Evolutionary conservation across 1,140 invertebrate genomes (phyloP), one percentile per base, ranked within the genome.

Genomic region (Cheumatopsyche charites): DNA sequence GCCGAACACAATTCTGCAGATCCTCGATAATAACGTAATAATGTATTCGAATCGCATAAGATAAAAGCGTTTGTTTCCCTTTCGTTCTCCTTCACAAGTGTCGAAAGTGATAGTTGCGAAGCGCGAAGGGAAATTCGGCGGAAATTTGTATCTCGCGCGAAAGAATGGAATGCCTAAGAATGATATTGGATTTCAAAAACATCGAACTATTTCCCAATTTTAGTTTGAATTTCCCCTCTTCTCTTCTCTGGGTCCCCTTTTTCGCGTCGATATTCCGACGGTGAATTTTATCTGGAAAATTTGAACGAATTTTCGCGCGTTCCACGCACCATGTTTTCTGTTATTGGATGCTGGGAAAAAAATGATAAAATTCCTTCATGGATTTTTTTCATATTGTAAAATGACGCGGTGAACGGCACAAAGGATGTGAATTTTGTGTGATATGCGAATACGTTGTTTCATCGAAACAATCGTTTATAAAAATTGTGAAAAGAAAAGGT

Each of bases 201-300:
- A 67, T 72, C 71, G 63, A 72, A 72, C 63, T 72, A 72, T 72
- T 72, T 72, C 71, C 71, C 71, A 72, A 72, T 72, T 72, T 72
- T 67, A 67, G 63, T 61, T 72, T 29, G 70, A 71, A 52, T 71
- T 71, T 52, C 47, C 45, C 65, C 23, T 49, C 65, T 67, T 67
- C 19, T 55, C 62, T 3, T 4, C 29, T 11, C 41, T 23, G n/a
- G 67, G 42, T 17, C 47, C 47, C 29, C 19, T 62, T 45, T 26
- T 36, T 68, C 13, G 17, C 43, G 62, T n/a, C 62, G 58, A 19
- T 25, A 23, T 61, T 19, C 29, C 47, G 47, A 52, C 19, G 47
- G 47, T 17, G 47, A 52, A 52, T 52, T 52, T 52, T 9, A 36
- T 52, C 47, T 15, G 47, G 15, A 52, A 52, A 52, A 52, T 52